Conservation (phyloP, 2,113 vertebrate genomes). For the Platichthys stellatus region DNA sequence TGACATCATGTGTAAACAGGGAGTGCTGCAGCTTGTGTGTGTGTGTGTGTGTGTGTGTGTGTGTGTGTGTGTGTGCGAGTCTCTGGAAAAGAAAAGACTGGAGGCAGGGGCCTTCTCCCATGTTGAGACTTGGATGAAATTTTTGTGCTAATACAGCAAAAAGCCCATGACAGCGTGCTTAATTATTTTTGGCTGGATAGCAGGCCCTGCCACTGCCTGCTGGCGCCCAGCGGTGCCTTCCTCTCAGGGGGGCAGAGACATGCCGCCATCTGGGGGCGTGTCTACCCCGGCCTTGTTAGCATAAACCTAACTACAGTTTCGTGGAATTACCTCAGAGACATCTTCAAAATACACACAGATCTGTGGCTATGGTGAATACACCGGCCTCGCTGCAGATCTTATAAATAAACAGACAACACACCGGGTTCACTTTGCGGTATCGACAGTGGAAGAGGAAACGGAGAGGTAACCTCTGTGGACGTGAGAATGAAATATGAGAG, state of each 20-base stretch:
- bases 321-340: slow-evolving; percentile 70
- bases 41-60: slow-evolving; percentile 20
- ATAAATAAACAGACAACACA: slow-evolving; percentile 74
- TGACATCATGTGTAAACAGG: slow-evolving; percentile 66
- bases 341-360: slow-evolving; percentile 65
- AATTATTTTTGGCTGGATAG: slow-evolving; percentile 81
- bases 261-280: slow-evolving; percentile 66
- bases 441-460: slow-evolving; percentile 67
- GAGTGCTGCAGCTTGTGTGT: no score
- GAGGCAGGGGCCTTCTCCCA: slow-evolving; percentile 80
- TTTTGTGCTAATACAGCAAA: slow-evolving; percentile 82
- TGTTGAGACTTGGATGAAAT: slow-evolving; percentile 80
- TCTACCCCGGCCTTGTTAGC: slow-evolving; percentile 73
- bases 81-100: slow-evolving; percentile 60
- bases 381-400: slow-evolving; percentile 56
- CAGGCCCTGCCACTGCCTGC: slow-evolving; percentile 72
- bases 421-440: slow-evolving; percentile 67
- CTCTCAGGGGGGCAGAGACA: slow-evolving; percentile 70
- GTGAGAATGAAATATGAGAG: slow-evolving; percentile 77
- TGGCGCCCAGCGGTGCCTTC: slow-evolving; percentile 68
- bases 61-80: slow-evolving; percentile 3
- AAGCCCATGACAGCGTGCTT: slow-evolving; percentile 80
- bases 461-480: slow-evolving; percentile 72
- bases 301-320: slow-evolving; percentile 70
- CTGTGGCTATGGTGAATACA: slow-evolving; percentile 56